Conservation (phyloP, 2,888 invertebrate species). For the Zygothrica quintamaculata region DNA sequence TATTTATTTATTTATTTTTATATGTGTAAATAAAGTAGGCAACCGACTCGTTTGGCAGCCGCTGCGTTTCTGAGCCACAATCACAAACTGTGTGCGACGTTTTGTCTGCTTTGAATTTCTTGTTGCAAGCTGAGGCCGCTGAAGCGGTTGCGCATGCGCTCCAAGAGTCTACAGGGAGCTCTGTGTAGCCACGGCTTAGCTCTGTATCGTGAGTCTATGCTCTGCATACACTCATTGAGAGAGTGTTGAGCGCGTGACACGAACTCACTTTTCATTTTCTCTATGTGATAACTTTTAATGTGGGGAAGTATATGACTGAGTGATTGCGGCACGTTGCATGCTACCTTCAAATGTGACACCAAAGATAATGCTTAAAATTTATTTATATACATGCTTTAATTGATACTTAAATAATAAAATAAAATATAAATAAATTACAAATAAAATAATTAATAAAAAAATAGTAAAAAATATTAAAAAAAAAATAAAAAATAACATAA, state of each 20-base stretch:
- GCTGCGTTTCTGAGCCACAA: conserved; percentile 77
- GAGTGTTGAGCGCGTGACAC: conserved; percentile 46
- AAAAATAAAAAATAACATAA: too few species aligned
- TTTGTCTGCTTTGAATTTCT: conserved; percentile 57
- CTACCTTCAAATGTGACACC: too few species aligned
- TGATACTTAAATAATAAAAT: too few species aligned
- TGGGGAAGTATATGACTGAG: not conserved
- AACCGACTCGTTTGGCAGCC: conserved; percentile 78
- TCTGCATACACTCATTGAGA: conserved; percentile 8
- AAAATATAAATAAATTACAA: too few species aligned
- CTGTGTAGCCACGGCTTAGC: too few species aligned
- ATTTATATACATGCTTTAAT: too few species aligned
- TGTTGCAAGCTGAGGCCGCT: conserved; percentile 51
- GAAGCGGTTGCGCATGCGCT: conserved; percentile 39
- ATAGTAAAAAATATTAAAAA: too few species aligned
- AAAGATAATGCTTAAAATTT: too few species aligned
- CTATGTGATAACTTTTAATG: too few species aligned
- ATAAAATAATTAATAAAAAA: too few species aligned
- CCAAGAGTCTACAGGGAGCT: conserved; percentile 10
- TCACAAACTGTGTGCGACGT: conserved; percentile 62
- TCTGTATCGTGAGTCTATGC: conserved; percentile 3
- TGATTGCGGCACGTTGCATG: too few species aligned
- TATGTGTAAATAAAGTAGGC: conserved; percentile 47
- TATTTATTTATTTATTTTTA: too few species aligned
- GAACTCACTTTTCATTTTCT: conserved; percentile 2